phyloP scores from a whole-genome alignment of 2,797 vertebrate species.

The Sphenodon punctatus region DNA sequence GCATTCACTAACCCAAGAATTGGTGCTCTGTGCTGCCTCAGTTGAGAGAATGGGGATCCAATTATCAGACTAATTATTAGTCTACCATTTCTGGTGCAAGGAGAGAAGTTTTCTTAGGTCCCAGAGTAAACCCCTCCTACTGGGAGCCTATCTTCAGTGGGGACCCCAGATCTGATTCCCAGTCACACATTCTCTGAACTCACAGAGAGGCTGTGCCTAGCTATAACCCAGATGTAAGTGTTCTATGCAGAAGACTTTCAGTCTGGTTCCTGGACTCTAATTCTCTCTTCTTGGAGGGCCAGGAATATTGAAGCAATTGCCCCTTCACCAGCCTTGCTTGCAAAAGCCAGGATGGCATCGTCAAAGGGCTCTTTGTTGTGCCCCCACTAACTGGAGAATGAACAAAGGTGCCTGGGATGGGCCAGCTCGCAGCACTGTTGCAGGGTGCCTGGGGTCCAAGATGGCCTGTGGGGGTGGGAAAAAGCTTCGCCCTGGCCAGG shows the following conservation, averaged over 20 bases:
- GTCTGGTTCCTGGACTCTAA: not conserved
- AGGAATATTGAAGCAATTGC: not conserved
- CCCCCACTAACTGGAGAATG: too few relatives aligned
- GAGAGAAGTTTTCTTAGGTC: not conserved
- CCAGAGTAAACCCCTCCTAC: not conserved
- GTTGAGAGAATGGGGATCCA: not conserved
- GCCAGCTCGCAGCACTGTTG: too few relatives aligned
- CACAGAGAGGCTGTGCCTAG: too few relatives aligned
- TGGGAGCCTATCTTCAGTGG: not conserved
- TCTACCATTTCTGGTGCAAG: not conserved
- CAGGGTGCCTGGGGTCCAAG: too few relatives aligned
- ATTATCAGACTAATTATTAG: not conserved
- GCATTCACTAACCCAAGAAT: not conserved
- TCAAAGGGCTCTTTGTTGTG: too few relatives aligned
- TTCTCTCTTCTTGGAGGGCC: not conserved
- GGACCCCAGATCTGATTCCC: not conserved
- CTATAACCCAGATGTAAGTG: not conserved
- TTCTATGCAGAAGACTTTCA: not conserved
- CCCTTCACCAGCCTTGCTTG: too few relatives aligned
- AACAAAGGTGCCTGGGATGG: too few relatives aligned
- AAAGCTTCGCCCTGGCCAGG: too few relatives aligned
- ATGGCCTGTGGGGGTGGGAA: too few relatives aligned
- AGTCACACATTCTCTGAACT: not conserved
- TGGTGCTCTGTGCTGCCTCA: not conserved
- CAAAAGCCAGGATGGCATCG: too few relatives aligned